These are phyloP conservation scores for Eubucco bourcierii DNA, from an alignment of 2,113 vertebrate species.

Conservation along the genomic window DNA sequence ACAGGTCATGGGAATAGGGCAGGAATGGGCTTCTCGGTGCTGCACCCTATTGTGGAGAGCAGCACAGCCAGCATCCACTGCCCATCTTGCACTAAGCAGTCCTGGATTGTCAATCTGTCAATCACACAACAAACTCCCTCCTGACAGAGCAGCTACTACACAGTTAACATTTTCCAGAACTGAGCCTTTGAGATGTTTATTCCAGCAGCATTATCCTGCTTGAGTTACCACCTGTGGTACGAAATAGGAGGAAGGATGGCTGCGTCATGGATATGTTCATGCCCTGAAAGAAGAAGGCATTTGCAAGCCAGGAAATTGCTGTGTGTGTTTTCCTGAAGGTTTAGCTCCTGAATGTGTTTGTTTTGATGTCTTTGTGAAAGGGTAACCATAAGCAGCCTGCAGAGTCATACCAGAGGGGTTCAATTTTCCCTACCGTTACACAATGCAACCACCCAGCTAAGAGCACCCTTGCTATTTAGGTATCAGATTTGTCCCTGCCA, in stretches of 20 bases:
- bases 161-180: neutral
- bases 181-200: neutral
- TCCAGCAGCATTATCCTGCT: neutral
- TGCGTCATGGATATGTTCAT: neutral
- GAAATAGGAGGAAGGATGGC: neutral
- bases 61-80: neutral
- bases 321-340: neutral
- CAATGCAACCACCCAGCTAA: neutral
- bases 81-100: neutral
- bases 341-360: neutral
- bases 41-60: accelerated
- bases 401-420: neutral
- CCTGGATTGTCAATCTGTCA: neutral
- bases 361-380: neutral
- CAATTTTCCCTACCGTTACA: accelerated
- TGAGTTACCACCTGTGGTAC: neutral
- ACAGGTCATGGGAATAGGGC: accelerated
- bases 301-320: neutral
- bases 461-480: neutral
- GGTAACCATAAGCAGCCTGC: neutral
- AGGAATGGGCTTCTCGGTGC: neutral
- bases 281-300: neutral
- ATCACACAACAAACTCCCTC: neutral
- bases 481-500: neutral
- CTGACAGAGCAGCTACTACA: neutral